Percentiles rank a stretch among this genome's conserved stretches.
Evolutionary conservation across 2,888 invertebrate species (phyloP).

Genomic region (Pinctada fucata): DNA sequence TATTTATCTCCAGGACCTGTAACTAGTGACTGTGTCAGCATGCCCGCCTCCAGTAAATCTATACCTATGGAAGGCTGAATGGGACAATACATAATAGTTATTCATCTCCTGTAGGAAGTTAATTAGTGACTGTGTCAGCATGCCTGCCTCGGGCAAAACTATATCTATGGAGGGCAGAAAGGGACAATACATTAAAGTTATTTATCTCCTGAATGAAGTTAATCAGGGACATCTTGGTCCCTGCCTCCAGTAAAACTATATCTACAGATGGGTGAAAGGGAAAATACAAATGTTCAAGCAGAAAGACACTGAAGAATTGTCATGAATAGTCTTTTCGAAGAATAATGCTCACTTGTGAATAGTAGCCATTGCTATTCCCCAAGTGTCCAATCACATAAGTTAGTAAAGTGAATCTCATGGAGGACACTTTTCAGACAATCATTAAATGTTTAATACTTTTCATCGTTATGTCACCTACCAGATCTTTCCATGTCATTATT

Average conservation of each 20-base stretch:
- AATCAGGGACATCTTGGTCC: conserved; percentile 75
- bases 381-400: too few relatives aligned
- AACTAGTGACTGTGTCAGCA: conserved; percentile 74
- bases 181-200: conserved; percentile 19
- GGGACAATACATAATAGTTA: conserved; percentile 19
- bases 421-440: too few relatives aligned
- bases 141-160: conserved; percentile 73
- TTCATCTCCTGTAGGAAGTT: too few relatives aligned
- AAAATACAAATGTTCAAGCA: conserved; percentile 13
- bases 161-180: conserved; percentile 73
- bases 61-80: conserved; percentile 73
- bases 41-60: conserved; percentile 73
- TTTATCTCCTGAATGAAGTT: background rate
- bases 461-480: conserved; percentile 46
- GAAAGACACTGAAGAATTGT: too few relatives aligned
- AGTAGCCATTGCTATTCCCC: too few relatives aligned
- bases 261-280: conserved; percentile 70
- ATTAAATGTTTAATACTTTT: too few relatives aligned
- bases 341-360: too few relatives aligned
- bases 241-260: conserved; percentile 73
- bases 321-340: too few relatives aligned
- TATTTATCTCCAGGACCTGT: conserved; percentile 74
- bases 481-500: conserved; percentile 45
- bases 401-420: too few relatives aligned
- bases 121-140: conserved; percentile 66